Evolutionary conservation across 2,888 invertebrate genomes (phyloP).

Genomic region (Dusona sp.): DNA sequence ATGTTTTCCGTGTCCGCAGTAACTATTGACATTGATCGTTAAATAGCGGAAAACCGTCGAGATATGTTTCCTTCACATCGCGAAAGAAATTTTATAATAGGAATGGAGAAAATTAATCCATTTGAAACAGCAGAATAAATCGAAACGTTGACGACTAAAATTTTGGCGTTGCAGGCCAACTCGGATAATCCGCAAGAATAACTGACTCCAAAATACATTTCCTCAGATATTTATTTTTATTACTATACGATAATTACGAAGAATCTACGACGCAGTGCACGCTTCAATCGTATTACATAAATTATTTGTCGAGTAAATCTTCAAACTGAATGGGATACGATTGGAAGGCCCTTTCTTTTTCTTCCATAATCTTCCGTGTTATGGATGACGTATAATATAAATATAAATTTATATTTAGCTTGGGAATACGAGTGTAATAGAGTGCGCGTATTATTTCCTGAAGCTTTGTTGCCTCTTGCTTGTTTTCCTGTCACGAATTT

Average conservation of each 20-base stretch:
- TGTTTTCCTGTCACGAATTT: constrained; percentile 16
- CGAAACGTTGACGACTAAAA: background rate
- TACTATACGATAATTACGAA: background rate
- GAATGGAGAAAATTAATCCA: background rate
- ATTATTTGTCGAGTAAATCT: background rate
- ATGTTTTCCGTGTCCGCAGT: background rate
- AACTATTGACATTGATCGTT: background rate
- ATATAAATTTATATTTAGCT: background rate
- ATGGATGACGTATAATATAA: background rate
- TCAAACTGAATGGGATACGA: background rate
- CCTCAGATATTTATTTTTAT: background rate
- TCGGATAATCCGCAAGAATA: background rate
- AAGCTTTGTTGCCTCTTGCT: constrained; percentile 36
- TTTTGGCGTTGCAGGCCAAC: background rate
- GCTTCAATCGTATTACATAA: background rate
- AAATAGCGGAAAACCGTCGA: background rate
- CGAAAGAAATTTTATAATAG: background rate
- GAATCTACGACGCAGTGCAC: background rate
- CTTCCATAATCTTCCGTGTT: background rate
- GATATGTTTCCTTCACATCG: background rate
- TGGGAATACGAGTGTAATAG: constrained; percentile 5
- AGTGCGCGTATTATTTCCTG: constrained; percentile 3
- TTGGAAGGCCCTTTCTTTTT: too few relatives aligned
- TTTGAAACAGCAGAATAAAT: background rate
- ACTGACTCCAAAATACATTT: too few relatives aligned